These are phyloP conservation scores for Megaustenia siamemsis DNA, from an alignment of 2,888 invertebrate genomes.

Conservation along the genomic window DNA sequence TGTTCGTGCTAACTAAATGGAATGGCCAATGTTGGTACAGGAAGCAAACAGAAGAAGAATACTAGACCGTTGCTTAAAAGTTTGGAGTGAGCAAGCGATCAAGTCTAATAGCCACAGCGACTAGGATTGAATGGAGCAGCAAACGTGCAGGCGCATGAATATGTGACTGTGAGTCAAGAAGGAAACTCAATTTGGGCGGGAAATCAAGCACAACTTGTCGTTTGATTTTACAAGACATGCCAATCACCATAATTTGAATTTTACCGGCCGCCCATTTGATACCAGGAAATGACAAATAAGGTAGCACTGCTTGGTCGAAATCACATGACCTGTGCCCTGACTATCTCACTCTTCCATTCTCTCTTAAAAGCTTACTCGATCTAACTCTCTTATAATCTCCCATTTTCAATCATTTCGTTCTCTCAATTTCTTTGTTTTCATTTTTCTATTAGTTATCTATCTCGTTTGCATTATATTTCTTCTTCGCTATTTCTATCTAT, in stretches of 20 bases:
- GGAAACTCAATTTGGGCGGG: neutral
- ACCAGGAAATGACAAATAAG: slow-evolving; percentile 1
- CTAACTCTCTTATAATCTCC: too few species aligned
- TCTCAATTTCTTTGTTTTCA: too few species aligned
- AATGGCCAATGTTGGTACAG: neutral
- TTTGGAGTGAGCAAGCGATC: neutral
- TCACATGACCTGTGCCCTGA: too few species aligned
- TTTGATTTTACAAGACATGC: neutral
- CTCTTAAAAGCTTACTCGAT: too few species aligned
- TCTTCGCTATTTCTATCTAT: too few species aligned
- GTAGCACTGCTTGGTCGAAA: too few species aligned
- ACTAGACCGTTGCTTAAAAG: neutral
- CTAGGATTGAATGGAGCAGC: neutral
- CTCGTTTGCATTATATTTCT: too few species aligned
- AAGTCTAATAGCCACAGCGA: neutral
- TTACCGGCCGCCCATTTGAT: neutral
- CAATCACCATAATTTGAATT: neutral
- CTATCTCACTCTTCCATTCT: too few species aligned
- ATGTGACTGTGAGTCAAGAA: neutral
- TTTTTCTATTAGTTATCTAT: too few species aligned
- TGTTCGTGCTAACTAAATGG: neutral
- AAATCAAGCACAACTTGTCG: neutral
- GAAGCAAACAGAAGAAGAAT: neutral
- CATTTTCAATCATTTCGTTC: too few species aligned
- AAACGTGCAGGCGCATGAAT: neutral